Evolutionary conservation across 2,113 vertebrate genomes (phyloP), one percentile per base, ranked within the genome.

Genomic region (Lepisosteus osseus): DNA sequence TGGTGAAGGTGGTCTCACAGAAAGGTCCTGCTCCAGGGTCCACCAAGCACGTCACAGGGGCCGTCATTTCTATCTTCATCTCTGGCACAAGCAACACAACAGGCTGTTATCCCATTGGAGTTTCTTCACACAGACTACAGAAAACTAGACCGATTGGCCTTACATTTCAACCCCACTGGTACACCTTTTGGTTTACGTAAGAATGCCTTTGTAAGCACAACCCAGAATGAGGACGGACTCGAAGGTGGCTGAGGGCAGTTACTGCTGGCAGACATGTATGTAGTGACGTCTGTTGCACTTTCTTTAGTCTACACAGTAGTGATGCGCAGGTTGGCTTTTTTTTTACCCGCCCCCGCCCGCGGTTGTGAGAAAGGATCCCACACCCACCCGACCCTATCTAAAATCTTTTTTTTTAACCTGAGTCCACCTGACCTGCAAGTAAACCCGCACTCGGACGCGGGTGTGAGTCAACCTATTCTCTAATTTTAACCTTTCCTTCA

Each of bases 51-150:
- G 84, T 86, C 75, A 90, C 84, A 0, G 92, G 89, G 4, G 88
- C 85, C 0, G 92, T 92, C 92, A 92, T 92, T 72, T 91, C 79
- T 78, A 92, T 89, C 72, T 88, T 94, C n/a, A 75, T 70, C 81
- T 86, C 89, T 95, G 75, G 67, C 55, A 55, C 51, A 69, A 8
- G 74, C n/a, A 61, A 8, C 14, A 0, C 43, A 17, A 14, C 3
- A 15, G 8, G 14, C 7, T 17, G 7, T 5, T 3, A 12, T 15
- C 57, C 6, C 4, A 13, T 3, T 61, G 57, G 14, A n/a, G 8
- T 5, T 6, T 13, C 14, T 14, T 61, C 57, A 61, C 57, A 61
- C 57, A 61, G 57, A 5, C 17, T 4, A n/a, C 7, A 9, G 4
- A 12, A 61, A 61, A 15, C 13, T 15, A n/a, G 1, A 6, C 13